Conservation (phyloP, 2,113 vertebrate genomes). For the Cyanoramphus novaezelandiae region DNA sequence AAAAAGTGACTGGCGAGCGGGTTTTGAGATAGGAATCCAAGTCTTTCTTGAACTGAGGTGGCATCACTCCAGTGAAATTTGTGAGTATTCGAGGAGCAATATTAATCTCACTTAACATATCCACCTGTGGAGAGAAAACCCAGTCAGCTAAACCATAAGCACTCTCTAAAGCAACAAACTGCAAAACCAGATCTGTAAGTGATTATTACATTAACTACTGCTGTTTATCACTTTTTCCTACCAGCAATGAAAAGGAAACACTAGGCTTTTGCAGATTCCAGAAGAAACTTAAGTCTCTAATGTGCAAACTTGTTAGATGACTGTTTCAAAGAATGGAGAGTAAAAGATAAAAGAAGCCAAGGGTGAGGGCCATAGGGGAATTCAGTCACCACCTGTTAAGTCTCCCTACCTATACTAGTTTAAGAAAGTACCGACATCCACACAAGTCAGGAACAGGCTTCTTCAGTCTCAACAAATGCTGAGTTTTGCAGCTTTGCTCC, state of each 20-base stretch:
- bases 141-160: background rate
- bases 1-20: constrained; percentile 94
- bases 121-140: constrained; percentile 81
- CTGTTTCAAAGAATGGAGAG: background rate
- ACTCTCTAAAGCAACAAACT: background rate
- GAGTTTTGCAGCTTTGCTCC: background rate
- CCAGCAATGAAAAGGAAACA: background rate
- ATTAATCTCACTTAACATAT: constrained; percentile 99
- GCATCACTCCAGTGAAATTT: constrained; percentile 99
- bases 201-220: background rate
- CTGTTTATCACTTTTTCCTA: background rate
- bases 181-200: background rate
- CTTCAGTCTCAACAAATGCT: background rate
- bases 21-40: constrained; percentile 99
- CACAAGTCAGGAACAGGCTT: background rate
- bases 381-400: background rate
- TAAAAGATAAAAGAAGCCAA: background rate
- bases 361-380: accelerated
- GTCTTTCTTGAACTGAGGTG: constrained; percentile 98
- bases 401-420: background rate
- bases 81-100: constrained; percentile 98
- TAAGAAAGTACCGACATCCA: background rate
- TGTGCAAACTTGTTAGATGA: background rate
- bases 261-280: background rate
- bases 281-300: background rate